Conservation (phyloP, 2,113 vertebrate genomes). For the Pterocles gutturalis region DNA sequence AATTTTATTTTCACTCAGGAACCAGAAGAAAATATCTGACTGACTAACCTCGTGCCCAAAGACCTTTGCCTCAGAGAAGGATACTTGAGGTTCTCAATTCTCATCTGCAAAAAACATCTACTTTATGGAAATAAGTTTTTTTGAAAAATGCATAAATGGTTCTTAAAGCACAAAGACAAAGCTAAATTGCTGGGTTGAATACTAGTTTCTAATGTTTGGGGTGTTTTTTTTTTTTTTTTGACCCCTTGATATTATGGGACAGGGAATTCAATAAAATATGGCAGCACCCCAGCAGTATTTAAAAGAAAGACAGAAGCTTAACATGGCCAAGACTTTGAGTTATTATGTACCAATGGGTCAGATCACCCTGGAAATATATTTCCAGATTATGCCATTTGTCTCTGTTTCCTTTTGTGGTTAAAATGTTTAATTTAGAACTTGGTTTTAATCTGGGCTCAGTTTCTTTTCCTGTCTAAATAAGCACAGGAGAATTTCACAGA, state of each 20-base stretch:
- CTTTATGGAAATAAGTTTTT: background rate
- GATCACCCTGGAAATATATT: background rate
- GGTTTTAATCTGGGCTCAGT: background rate
- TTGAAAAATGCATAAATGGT: background rate
- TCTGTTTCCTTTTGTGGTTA: background rate
- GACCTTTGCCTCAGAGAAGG: background rate
- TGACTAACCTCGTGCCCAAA: background rate
- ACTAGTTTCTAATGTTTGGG: background rate
- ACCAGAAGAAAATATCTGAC: background rate
- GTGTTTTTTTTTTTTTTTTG: background rate
- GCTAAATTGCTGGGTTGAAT: background rate
- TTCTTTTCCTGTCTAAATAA: background rate
- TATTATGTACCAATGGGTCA: background rate
- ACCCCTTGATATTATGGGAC: background rate
- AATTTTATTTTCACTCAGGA: background rate
- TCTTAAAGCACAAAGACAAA: background rate
- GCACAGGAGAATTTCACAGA: background rate
- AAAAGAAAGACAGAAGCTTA: background rate
- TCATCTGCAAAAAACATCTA: background rate
- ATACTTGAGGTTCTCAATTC: background rate
- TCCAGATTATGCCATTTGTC: background rate
- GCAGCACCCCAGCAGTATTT: background rate
- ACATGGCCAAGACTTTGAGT: rapidly evolving
- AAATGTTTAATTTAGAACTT: background rate
- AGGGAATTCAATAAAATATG: background rate